A percentile compares a stretch with the other conserved stretches of the same genome.
Evolutionary conservation across 2,113 vertebrate species (phyloP).

Genomic region (Chelonoidis abingdonii): DNA sequence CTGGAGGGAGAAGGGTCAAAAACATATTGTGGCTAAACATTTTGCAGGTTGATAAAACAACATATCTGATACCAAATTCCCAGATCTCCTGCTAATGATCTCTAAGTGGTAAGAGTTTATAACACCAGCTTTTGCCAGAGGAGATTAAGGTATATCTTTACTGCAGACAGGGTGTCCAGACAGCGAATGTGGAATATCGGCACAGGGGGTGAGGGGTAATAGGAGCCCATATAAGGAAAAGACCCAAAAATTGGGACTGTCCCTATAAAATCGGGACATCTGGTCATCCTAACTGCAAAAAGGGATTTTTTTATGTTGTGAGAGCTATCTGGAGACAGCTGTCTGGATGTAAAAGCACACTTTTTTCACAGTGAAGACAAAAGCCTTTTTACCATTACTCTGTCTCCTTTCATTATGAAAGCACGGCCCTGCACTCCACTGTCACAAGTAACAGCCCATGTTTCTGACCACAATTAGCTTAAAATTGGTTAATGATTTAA

Average conservation of each 20-base stretch:
- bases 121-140: not conserved
- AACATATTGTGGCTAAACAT: not conserved
- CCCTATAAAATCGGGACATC: too few relatives aligned
- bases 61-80: accelerated
- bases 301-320: not conserved
- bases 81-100: not conserved
- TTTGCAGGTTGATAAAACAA: too few relatives aligned
- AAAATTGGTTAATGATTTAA: not conserved
- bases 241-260: too few relatives aligned
- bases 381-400: not conserved
- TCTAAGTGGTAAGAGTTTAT: not conserved
- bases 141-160: too few relatives aligned
- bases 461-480: not conserved
- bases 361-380: not conserved
- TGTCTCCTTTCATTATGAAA: not conserved
- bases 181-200: too few relatives aligned
- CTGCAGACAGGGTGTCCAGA: not conserved
- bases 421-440: not conserved
- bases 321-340: not conserved
- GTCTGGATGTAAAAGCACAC: accelerated
- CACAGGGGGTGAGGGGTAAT: too few relatives aligned
- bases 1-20: not conserved
- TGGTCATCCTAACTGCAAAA: too few relatives aligned
- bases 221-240: too few relatives aligned
- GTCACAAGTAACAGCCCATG: accelerated